phyloP scores from a whole-genome alignment of 1,140 invertebrate species.

The Fopius arisanus region DNA sequence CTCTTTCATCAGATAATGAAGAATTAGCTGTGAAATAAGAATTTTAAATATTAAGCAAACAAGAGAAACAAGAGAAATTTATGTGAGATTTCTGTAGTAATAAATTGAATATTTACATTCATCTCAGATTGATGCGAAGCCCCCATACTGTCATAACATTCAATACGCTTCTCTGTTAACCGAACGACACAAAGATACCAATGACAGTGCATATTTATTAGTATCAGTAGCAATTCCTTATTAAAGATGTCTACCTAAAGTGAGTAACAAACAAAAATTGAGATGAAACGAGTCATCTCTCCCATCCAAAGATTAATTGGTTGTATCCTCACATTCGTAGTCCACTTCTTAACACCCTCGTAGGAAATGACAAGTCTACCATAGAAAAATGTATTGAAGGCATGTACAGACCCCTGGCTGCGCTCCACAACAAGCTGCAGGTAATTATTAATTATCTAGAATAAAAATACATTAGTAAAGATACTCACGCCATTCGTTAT shows the following conservation, averaged over 20 bases:
- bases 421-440: background rate
- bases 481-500: too few species aligned
- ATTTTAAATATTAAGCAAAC: background rate
- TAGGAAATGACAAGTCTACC: background rate
- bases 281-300: background rate
- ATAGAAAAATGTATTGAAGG: background rate
- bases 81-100: background rate
- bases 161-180: background rate
- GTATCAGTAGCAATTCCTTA: background rate
- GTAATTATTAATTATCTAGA: background rate
- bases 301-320: background rate
- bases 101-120: background rate
- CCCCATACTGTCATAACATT: background rate
- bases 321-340: background rate
- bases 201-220: background rate
- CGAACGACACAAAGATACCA: background rate
- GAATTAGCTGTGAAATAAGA: background rate
- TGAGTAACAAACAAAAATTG: background rate
- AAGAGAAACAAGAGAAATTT: background rate
- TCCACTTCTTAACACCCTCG: background rate
- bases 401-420: background rate
- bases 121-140: background rate
- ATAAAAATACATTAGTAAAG: background rate
- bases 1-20: background rate
- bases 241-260: background rate